Base-by-base conservation (phyloP, 1,140 invertebrate genomes). In the Parapsyche elsis region DNA sequence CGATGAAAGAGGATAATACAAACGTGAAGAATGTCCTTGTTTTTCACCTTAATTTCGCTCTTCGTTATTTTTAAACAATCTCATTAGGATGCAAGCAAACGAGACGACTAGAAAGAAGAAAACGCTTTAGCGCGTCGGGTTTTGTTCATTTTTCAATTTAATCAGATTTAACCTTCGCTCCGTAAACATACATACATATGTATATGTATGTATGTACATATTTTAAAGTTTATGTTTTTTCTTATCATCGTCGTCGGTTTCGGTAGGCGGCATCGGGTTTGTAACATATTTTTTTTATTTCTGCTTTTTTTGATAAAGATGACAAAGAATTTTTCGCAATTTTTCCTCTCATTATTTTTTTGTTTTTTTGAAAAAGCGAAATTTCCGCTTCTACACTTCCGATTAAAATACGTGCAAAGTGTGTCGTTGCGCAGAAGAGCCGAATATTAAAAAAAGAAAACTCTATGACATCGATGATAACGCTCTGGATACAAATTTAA, bases 41-140 rank as follows among this genome's bases (percentile, higher is more conserved):
- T 53, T 14, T 38, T 38, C 49, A n/a, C 12, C 49, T 53, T 53
- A 53, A 53, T 53, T 53, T 53, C 12, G 12, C 12, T 10, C 49
- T 19, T 53, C 49, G 16, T 53, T 53, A 53, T 53, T 53, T 53
- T 53, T 53, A 53, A 53, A 53, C 49, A 53, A n/a, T 53, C 49
- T 53, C 49, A 53, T 53, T 53, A 53, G 10, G 16, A n/a, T 53
- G 30, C 30, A 38, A 38, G 30, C 30, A 38, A 38, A 38, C 30
- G 30, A 38, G 30, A 38, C 30, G 30, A 38, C 30, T 7, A 38
- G 2, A 38, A n/a, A 7, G 1, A 38, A 38, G 30, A 38, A 38
- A 7, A 38, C 30, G 1, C 30, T 38, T 4, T 53, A 16, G 12
- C 49, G 49, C 49, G 12, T 53, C 16, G 49, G 45, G 49, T 14